These are phyloP conservation scores for Morelia viridis DNA, from an alignment of 2,797 vertebrate species.

Conservation along the genomic window DNA sequence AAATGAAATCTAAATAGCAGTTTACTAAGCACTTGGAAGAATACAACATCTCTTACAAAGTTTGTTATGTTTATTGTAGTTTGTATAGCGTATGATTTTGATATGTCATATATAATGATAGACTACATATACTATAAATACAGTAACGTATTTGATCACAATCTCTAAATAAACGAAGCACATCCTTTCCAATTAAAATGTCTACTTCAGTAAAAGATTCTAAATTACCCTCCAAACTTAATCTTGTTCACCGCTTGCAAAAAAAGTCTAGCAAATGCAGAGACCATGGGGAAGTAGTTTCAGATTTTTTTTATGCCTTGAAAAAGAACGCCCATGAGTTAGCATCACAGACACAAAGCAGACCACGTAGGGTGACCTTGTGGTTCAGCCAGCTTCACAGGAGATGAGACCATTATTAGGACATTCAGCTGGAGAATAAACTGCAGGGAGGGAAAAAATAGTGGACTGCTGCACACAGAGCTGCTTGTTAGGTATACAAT, in stretches of 20 bases:
- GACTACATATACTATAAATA: background rate
- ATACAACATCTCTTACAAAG: background rate
- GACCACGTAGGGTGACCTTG: background rate
- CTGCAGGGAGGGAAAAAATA: background rate
- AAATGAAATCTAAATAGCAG: background rate
- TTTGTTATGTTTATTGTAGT: background rate
- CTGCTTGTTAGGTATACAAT: background rate
- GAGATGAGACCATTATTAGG: background rate
- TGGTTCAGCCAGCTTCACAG: background rate
- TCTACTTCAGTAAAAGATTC: background rate
- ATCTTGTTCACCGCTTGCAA: background rate
- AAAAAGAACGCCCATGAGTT: background rate
- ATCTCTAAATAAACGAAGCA: background rate
- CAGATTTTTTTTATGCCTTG: background rate
- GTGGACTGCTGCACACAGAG: background rate
- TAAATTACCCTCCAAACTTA: background rate
- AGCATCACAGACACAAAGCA: background rate
- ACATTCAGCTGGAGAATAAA: background rate
- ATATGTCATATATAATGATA: background rate
- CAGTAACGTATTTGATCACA: background rate
- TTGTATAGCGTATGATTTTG: background rate
- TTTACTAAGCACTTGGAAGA: background rate
- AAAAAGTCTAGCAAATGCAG: too few relatives aligned
- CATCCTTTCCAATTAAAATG: background rate
- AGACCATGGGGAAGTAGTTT: background rate